A percentile compares a stretch with the other conserved stretches of the same genome.
Conservation (phyloP, 2,888 invertebrate genomes). For the Ceramica pisi region DNA sequence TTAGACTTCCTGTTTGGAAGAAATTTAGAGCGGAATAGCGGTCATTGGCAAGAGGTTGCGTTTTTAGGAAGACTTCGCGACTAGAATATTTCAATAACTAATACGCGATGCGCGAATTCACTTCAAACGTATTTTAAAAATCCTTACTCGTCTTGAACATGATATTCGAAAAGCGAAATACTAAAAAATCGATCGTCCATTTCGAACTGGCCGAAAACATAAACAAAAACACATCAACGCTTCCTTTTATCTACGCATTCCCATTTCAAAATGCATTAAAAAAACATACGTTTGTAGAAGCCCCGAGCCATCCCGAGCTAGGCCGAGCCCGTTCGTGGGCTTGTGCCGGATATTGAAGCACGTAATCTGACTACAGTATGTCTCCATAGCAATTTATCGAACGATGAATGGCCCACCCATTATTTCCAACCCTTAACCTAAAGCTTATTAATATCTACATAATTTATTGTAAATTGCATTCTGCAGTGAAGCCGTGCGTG, state of each 20-base stretch:
- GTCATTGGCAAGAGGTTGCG: slow-evolving; percentile 24
- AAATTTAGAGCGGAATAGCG: slow-evolving; percentile 42
- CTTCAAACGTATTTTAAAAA: neutral
- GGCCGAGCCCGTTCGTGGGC: slow-evolving; percentile 70
- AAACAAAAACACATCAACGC: slow-evolving; percentile 60
- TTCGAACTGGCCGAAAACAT: slow-evolving; percentile 40
- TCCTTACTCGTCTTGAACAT: neutral
- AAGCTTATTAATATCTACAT: slow-evolving; percentile 90
- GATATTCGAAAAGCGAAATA: slow-evolving; percentile 2
- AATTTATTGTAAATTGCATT: slow-evolving; percentile 91
- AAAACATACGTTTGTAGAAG: slow-evolving; percentile 54
- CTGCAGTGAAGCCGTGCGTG: slow-evolving; percentile 84
- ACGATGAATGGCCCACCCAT: slow-evolving; percentile 88
- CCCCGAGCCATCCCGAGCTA: slow-evolving; percentile 6
- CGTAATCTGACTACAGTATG: slow-evolving; percentile 89
- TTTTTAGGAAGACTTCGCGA: slow-evolving; percentile 20
- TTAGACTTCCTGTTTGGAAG: slow-evolving; percentile 56
- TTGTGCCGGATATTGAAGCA: slow-evolving; percentile 90
- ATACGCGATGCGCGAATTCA: neutral
- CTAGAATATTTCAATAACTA: slow-evolving; percentile 25
- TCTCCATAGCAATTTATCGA: slow-evolving; percentile 90
- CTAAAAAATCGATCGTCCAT: slow-evolving; percentile 31
- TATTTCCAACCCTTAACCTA: slow-evolving; percentile 89
- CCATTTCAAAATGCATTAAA: slow-evolving; percentile 62
- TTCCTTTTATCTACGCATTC: slow-evolving; percentile 60